These are phyloP conservation scores for Crossaster papposus DNA, from an alignment of 53 echinoderm and acorn worm species.

Conservation along the genomic window DNA sequence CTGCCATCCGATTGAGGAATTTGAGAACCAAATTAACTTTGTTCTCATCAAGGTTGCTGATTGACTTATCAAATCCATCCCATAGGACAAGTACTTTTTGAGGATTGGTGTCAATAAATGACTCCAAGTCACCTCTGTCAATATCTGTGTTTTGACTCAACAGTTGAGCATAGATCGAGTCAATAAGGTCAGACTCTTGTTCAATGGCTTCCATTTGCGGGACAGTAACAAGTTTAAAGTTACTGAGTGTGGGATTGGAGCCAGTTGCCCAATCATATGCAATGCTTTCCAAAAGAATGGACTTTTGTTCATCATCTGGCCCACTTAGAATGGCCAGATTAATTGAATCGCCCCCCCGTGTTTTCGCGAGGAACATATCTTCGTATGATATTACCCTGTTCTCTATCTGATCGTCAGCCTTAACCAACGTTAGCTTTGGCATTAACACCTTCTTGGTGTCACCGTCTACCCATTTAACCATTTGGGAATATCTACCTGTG, in stretches of 20 bases:
- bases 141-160: not conserved
- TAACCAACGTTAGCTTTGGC: too few species aligned
- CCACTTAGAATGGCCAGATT: too few species aligned
- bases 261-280: conserved; percentile 41
- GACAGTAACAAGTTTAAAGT: too few species aligned
- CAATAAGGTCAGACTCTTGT: conserved; percentile 13
- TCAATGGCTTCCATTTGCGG: conserved; percentile 3
- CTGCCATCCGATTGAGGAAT: not conserved
- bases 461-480: not conserved
- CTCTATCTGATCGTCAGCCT: too few species aligned
- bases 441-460: not conserved
- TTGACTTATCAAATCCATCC: too few species aligned
- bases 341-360: too few species aligned
- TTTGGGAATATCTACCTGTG: conserved; percentile 37
- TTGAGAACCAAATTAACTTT: conserved; percentile 1
- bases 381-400: too few species aligned
- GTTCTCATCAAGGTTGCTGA: too few species aligned
- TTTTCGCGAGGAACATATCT: too few species aligned
- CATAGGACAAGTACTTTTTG: not conserved
- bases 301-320: too few species aligned
- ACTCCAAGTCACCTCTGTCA: conserved; percentile 4
- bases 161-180: conserved; percentile 39
- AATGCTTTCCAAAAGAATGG: too few species aligned
- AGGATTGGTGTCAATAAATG: conserved; percentile 32
- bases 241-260: not conserved